Conservation (phyloP, 2,797 vertebrate species). For the Hippopotamyrus pictus region DNA sequence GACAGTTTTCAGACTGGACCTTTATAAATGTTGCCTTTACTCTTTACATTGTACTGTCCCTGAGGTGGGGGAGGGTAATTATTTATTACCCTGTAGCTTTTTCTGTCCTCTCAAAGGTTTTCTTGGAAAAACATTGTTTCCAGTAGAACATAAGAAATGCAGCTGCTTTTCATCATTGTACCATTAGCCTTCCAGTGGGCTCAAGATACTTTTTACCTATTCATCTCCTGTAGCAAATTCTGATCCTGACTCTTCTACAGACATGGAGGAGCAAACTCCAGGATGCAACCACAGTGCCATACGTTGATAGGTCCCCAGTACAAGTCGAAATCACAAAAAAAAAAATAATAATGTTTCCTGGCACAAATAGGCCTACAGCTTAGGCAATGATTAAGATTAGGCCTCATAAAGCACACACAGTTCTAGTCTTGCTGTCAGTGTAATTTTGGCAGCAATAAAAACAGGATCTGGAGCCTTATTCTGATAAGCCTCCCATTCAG, state of each 20-base stretch:
- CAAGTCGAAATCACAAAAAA: background rate
- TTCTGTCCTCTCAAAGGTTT: background rate
- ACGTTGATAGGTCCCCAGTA: background rate
- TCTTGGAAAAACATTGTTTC: background rate
- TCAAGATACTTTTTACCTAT: background rate
- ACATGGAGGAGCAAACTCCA: background rate
- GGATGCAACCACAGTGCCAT: background rate
- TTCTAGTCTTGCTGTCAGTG: background rate
- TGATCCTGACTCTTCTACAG: background rate
- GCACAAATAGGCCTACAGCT: background rate
- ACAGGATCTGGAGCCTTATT: slow-evolving; percentile 8
- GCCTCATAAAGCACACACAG: background rate
- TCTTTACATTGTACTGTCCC: background rate
- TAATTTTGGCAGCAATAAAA: background rate
- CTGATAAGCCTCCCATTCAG: background rate
- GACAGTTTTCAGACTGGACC: background rate
- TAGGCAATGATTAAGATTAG: background rate
- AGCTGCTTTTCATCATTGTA: background rate
- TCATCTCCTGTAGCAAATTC: background rate
- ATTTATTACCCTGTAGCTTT: background rate
- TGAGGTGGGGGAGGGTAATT: background rate
- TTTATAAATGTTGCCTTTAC: background rate
- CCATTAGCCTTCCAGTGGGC: background rate
- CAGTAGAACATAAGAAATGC: background rate
- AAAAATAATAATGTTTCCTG: background rate